A percentile compares a stretch with the other conserved stretches of the same genome.
These are phyloP conservation scores for Nesoenas mayeri DNA, from an alignment of 2,113 vertebrate species.

Conservation along the genomic window DNA sequence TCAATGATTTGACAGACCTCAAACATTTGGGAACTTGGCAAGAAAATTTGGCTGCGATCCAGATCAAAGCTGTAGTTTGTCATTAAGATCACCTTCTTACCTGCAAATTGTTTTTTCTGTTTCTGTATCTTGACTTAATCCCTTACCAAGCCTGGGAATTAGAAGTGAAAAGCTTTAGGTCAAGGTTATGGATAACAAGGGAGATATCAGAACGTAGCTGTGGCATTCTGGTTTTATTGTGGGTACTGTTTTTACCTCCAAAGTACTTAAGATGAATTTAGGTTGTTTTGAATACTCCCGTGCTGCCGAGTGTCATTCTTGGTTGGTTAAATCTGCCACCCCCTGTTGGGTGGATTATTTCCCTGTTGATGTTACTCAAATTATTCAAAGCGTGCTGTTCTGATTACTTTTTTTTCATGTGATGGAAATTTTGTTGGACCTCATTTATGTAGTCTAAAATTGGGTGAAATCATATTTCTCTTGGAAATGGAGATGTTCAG, in stretches of 20 bases:
- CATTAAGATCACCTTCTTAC: neutral
- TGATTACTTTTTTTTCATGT: neutral
- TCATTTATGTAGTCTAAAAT: neutral
- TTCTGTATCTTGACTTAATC: neutral
- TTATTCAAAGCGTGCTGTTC: neutral
- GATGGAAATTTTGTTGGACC: neutral
- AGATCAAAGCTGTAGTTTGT: neutral
- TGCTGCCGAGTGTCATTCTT: neutral
- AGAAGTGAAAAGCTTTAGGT: conserved; percentile 20
- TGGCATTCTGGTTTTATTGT: neutral
- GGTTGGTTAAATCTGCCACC: neutral
- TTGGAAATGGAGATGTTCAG: neutral
- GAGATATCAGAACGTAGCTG: neutral
- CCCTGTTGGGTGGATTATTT: neutral
- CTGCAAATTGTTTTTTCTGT: neutral
- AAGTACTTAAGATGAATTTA: neutral
- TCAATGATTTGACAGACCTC: neutral
- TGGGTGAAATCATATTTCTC: neutral
- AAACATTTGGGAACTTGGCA: neutral
- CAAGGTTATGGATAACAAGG: neutral
- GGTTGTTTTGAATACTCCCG: neutral
- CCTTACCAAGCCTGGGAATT: neutral
- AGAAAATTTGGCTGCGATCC: neutral
- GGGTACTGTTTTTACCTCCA: neutral
- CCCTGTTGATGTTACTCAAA: neutral